Conservation (phyloP, 2,113 vertebrate species). For the Vulpes ferrilata region DNA sequence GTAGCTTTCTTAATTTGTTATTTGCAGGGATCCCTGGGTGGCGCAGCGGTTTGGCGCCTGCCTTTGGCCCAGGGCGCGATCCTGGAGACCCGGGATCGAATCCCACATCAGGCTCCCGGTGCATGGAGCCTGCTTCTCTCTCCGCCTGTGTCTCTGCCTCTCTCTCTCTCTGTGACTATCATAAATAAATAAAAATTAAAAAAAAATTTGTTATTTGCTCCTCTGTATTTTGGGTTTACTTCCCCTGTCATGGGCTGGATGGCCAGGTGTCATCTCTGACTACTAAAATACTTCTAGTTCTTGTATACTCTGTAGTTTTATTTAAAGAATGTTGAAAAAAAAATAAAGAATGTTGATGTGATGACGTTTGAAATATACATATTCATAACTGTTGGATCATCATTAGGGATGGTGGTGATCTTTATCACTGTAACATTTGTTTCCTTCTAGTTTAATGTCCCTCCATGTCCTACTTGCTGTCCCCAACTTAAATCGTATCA, state of each 20-base stretch:
- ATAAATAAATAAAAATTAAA: too few species aligned
- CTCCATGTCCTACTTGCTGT: background rate
- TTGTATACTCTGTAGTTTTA: background rate
- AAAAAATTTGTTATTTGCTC: background rate
- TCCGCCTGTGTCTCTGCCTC: too few species aligned
- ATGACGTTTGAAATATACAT: background rate
- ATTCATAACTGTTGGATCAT: background rate
- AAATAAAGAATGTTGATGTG: background rate
- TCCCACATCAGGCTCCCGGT: too few species aligned
- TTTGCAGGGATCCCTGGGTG: background rate
- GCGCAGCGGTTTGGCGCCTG: too few species aligned
- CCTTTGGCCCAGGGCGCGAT: too few species aligned
- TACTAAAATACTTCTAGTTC: background rate
- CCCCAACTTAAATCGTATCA: background rate
- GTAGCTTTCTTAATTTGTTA: background rate
- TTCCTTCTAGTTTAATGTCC: background rate
- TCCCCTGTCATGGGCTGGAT: background rate
- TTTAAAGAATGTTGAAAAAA: background rate
- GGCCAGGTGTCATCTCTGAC: background rate
- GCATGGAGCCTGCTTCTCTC: too few species aligned
- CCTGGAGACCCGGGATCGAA: too few species aligned
- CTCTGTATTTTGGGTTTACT: conserved; percentile 41
- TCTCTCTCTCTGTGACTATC: too few species aligned
- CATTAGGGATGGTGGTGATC: background rate
- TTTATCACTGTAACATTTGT: background rate